These are phyloP conservation scores for Sebastes paucispinis DNA, from an alignment of 2,797 vertebrate genomes.

Conservation along the genomic window DNA sequence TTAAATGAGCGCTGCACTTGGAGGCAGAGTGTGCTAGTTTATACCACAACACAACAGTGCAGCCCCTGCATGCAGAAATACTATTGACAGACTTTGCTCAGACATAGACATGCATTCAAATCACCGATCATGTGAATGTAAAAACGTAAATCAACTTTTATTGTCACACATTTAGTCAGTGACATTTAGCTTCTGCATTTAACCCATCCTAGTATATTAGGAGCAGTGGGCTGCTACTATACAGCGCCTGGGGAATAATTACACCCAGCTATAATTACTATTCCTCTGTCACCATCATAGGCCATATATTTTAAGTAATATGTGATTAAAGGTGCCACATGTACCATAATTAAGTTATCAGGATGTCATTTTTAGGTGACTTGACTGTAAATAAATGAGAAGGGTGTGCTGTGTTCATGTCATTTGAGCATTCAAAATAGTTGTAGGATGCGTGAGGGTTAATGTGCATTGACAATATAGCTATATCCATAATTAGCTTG, in stretches of 20 bases:
- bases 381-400: background rate
- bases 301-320: background rate
- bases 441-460: background rate
- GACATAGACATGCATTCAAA: background rate
- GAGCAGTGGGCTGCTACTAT: no score
- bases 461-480: background rate
- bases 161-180: no score
- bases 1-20: conserved; percentile 44
- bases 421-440: background rate
- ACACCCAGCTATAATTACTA: background rate
- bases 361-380: background rate
- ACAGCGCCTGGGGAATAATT: no score
- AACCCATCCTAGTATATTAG: no score
- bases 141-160: no score
- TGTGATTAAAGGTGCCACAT: background rate
- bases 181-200: no score
- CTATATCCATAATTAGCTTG: background rate
- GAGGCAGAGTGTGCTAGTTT: conserved; percentile 7
- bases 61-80: background rate
- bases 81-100: background rate
- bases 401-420: background rate
- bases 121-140: background rate
- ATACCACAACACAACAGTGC: background rate
- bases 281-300: background rate
- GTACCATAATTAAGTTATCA: background rate